Percentiles rank a stretch among this genome's conserved stretches.
Conservation (phyloP, 1,140 invertebrate genomes). For the Lanistes nyassanus region DNA sequence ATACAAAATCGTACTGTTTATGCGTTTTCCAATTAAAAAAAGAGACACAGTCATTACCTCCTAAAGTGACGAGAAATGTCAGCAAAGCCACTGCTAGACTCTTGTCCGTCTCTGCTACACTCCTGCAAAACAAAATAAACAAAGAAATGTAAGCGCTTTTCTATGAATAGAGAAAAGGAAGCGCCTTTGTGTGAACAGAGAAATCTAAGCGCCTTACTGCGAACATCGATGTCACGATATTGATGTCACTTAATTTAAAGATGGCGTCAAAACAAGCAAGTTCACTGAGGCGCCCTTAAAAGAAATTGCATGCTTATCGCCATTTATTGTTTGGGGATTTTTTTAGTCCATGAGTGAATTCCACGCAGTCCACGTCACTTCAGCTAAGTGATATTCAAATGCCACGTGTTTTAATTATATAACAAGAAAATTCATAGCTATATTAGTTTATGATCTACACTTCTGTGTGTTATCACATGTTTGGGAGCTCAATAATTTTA, state of each 20-base stretch:
- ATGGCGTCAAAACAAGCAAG: background rate
- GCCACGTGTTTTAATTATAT: no score
- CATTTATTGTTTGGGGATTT: no score
- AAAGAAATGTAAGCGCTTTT: background rate
- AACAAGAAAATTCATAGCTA: no score
- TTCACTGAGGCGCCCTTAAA: background rate
- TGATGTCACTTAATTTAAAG: background rate
- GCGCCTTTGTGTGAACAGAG: background rate
- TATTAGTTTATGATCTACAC: no score
- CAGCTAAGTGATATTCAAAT: no score
- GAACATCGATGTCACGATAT: background rate
- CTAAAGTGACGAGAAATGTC: background rate
- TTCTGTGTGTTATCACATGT: no score
- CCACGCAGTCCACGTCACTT: no score
- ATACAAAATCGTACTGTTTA: background rate
- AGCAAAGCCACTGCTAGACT: background rate
- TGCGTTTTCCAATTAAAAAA: background rate
- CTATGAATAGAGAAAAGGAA: background rate
- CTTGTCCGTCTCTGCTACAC: background rate
- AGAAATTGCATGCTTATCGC: background rate
- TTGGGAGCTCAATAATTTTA: no score
- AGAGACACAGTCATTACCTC: background rate
- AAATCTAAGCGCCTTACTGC: background rate
- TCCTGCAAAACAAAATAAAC: background rate
- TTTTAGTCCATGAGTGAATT: no score